Conservation (phyloP, 2,888 invertebrate species). For the Melanostoma scalare region DNA sequence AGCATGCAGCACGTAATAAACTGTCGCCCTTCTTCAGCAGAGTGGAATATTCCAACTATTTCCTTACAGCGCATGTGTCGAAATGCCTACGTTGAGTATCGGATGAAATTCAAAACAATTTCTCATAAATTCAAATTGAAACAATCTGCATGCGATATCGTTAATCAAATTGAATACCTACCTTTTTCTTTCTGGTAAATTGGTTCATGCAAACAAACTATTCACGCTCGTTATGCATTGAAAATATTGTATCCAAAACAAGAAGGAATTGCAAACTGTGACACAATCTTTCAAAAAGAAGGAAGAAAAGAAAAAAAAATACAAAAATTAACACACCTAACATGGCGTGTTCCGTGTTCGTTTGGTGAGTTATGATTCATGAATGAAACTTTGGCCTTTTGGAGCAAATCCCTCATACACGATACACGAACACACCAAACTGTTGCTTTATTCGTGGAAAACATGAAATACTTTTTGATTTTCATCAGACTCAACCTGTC, state of each 20-base stretch:
- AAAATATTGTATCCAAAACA: too few species aligned
- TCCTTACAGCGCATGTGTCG: slow-evolving; percentile 44
- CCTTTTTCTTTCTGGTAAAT: neutral
- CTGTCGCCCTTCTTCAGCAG: too few species aligned
- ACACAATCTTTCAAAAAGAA: slow-evolving; percentile 33
- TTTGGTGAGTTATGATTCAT: slow-evolving; percentile 38
- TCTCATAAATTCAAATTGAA: slow-evolving; percentile 2
- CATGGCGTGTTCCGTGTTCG: slow-evolving; percentile 25
- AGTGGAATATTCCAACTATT: neutral
- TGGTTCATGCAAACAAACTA: slow-evolving; percentile 19
- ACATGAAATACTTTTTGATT: slow-evolving; percentile 45
- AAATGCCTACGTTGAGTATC: slow-evolving; percentile 4
- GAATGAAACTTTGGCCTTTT: slow-evolving; percentile 40
- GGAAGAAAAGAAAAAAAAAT: neutral
- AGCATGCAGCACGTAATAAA: too few species aligned
- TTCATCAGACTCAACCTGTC: slow-evolving; percentile 22
- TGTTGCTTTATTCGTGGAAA: slow-evolving; percentile 57
- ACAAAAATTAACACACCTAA: neutral
- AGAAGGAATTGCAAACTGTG: slow-evolving; percentile 17
- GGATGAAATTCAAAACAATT: slow-evolving; percentile 8
- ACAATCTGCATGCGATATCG: slow-evolving; percentile 1
- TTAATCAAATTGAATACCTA: slow-evolving; percentile 5
- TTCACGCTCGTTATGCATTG: slow-evolving; percentile 6
- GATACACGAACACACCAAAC: slow-evolving; percentile 13
- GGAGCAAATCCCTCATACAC: slow-evolving; percentile 19